Evolutionary conservation across 2,888 invertebrate genomes (phyloP).

Genomic region (Mechanitis messenoides): DNA sequence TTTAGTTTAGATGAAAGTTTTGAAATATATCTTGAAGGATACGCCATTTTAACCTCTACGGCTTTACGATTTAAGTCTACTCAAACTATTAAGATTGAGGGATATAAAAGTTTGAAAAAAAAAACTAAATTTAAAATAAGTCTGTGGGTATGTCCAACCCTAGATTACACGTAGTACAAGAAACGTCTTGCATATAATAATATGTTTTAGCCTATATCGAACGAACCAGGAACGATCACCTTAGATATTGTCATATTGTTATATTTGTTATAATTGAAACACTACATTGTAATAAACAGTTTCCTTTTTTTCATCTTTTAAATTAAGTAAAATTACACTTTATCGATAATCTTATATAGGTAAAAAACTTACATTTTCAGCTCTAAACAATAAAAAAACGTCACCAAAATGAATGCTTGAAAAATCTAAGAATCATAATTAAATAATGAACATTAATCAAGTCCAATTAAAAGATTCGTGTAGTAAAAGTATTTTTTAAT

Average conservation of each 20-base stretch:
- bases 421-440: too few species aligned
- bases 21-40: background rate
- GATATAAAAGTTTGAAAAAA: background rate
- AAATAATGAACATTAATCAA: slow-evolving; percentile 1
- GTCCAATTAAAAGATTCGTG: background rate
- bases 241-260: background rate
- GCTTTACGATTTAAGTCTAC: too few species aligned
- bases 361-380: too few species aligned
- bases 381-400: too few species aligned
- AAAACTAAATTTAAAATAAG: slow-evolving; percentile 15
- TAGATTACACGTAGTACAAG: slow-evolving; percentile 72
- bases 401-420: too few species aligned
- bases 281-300: background rate
- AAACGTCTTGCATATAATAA: slow-evolving; percentile 77
- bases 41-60: too few species aligned
- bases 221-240: slow-evolving; percentile 36
- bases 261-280: background rate
- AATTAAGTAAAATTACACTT: too few species aligned
- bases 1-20: background rate
- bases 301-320: too few species aligned
- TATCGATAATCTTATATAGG: too few species aligned
- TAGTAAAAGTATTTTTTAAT: slow-evolving; percentile 32
- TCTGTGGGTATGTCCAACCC: slow-evolving; percentile 50
- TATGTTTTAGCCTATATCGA: slow-evolving; percentile 76
- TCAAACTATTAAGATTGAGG: background rate